Base-by-base conservation (phyloP, 2,797 vertebrate species). In the Thripadectes ignobilis region DNA sequence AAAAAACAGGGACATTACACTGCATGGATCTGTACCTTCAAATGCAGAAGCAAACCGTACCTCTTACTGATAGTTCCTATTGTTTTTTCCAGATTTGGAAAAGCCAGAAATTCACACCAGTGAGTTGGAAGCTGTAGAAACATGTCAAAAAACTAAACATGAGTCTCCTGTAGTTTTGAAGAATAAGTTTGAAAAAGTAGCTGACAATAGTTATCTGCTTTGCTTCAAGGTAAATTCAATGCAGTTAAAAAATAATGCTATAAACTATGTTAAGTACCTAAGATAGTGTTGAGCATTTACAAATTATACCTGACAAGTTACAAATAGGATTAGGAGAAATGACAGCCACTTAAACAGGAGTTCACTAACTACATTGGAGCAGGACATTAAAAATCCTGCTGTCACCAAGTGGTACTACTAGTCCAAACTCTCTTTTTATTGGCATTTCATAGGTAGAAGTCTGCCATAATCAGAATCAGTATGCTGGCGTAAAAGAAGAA, bases 291-390 rank as follows among this genome's bases (percentile, higher is more conserved):
- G 46, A 30, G 4, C 24, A 36, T 72, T 88, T 80, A 46, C n/a
- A 91, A 92, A 78, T 93, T 43, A 85, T 63, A 82, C 45, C 80
- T 91, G 76, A 74, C 34, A 80, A 78, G 49, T 82, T 77, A 66
- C 69, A 85, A 82, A 74, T 26, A 61, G 84, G 46, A 94, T 95
- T 89, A 89, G 32, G 46, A 91, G 45, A 67, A 90, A 81, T 76
- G 45, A 71, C 36, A 84, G 20, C 23, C 43, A 86, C 51, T 94
- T 93, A 72, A 84, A 69, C 21, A 76, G 63, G 49, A 81, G 27
- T 63, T 80, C 10, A 10, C 51, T 54, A 89, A 77, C 26, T 91
- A 72, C 39, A 1, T 13, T 76, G 57, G 32, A 75, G 38, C 32
- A 90, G 67, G 39, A 43, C 74, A 75, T 87, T 63, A 85, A 87